phyloP scores from a whole-genome alignment of 2,888 invertebrate genomes.

The Clostera curtula region DNA sequence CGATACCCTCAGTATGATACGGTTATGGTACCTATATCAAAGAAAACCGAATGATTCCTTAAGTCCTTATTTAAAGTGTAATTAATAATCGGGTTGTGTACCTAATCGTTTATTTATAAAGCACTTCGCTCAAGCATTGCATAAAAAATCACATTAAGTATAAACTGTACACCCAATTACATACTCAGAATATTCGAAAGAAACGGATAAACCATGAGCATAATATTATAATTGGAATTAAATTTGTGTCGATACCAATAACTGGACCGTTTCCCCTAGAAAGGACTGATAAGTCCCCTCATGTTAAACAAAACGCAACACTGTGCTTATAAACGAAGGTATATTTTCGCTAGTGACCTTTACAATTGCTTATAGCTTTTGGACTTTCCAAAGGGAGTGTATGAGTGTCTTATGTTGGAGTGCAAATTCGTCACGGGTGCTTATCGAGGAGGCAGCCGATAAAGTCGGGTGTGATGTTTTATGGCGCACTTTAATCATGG shows the following conservation, averaged over 20 bases:
- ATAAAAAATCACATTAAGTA: conserved; percentile 7
- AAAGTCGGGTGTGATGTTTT: conserved; percentile 67
- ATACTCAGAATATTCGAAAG: conserved; percentile 30
- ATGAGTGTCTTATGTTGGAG: conserved; percentile 17
- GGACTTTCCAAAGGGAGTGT: conserved; percentile 15
- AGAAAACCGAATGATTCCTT: too few relatives aligned
- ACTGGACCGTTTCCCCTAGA: conserved; percentile 42
- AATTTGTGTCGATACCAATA: conserved; percentile 57
- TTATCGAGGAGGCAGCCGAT: conserved; percentile 68
- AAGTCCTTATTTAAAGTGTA: too few relatives aligned
- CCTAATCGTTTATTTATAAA: neutral
- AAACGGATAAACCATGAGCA: conserved; percentile 40
- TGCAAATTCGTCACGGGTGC: conserved; percentile 72
- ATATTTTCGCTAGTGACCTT: conserved; percentile 12
- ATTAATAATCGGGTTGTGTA: too few relatives aligned
- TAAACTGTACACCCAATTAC: conserved; percentile 17
- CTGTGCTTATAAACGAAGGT: conserved; percentile 12
- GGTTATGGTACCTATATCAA: too few relatives aligned
- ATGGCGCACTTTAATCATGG: conserved; percentile 54
- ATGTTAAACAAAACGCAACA: conserved; percentile 11
- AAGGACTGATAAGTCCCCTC: conserved; percentile 6
- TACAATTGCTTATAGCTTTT: conserved; percentile 19
- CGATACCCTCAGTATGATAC: too few relatives aligned
- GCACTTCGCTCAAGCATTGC: neutral
- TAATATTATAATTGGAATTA: conserved; percentile 59